phyloP scores from a whole-genome alignment of 2,888 invertebrate genomes.

The Micoletzkya japonica region DNA sequence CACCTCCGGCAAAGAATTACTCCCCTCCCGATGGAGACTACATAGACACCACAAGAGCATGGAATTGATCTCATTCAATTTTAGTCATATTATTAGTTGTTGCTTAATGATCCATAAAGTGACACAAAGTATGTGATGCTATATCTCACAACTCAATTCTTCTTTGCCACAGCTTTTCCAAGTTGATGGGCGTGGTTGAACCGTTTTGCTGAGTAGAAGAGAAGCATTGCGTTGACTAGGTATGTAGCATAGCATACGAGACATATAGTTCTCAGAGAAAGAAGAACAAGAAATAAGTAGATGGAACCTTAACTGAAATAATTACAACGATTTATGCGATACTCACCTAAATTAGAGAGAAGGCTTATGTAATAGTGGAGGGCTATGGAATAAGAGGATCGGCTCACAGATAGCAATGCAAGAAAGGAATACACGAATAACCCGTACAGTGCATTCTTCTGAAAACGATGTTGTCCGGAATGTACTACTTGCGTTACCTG shows the following conservation, averaged over 20 bases:
- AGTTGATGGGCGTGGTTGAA: background rate
- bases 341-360: background rate
- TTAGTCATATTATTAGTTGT: background rate
- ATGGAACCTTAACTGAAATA: slow-evolving; percentile 2
- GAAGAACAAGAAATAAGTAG: slow-evolving; percentile 21
- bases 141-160: background rate
- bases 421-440: slow-evolving; percentile 4
- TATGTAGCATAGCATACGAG: slow-evolving; percentile 24
- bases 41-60: slow-evolving; percentile 72
- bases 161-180: background rate
- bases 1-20: slow-evolving; percentile 82
- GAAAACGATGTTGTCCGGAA: background rate
- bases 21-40: slow-evolving; percentile 88
- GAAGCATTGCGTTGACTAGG: slow-evolving; percentile 15
- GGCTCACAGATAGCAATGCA: slow-evolving; percentile 1
- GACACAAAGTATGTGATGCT: background rate
- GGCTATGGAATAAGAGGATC: background rate
- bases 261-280: slow-evolving; percentile 16
- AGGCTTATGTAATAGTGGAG: slow-evolving; percentile 1
- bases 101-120: background rate
- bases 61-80: slow-evolving; percentile 32
- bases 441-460: slow-evolving; percentile 26
- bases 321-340: background rate
- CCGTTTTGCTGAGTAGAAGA: slow-evolving; percentile 9
- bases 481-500: background rate